Base-by-base conservation (phyloP, 1,140 invertebrate species). In the Scaptomyza montana region DNA sequence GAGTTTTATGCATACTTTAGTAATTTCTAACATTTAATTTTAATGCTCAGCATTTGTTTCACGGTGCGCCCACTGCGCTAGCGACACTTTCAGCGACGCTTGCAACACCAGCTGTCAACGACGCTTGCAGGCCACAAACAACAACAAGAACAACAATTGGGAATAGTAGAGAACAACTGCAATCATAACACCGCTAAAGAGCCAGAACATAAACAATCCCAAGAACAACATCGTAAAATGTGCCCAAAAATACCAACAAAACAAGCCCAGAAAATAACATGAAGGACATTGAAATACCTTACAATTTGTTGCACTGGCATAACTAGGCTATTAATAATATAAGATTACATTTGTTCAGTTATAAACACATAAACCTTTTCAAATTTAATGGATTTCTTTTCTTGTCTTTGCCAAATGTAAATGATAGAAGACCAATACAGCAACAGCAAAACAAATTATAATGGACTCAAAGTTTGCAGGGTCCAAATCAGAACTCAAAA, bases 151-250 rank as follows among this genome's bases (percentile, higher is more conserved):
- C 63, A 68, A 50, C 69, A 77, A 49, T 54, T 59, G 16, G 62
- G 3, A 59, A n/a, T 60, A 53, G 36, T 54, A 33, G 56, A 21
- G 63, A 74, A 69, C 75, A 86, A 86, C 78, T 74, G 78, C 75
- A 86, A 86, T 86, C 82, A 86, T 78, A 86, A 86, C 78, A 86
- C 77, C 82, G 67, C 75, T 87, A 81, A 86, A 81, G 81, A 86
- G 82, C 50, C 81, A 87, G 81, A 86, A 81, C 82, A 75, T 70
- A 86, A 86, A 87, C 71, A 87, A 87, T 51, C 39, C 21, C 53
- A 45, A 41, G 55, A 57, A 51, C 54, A 36, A 39, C 33, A 55
- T 63, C 71, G 53, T 78, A 70, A 75, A 78, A 75, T 55, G 51
- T 47, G 53, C 28, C 46, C 39, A 59, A 50, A 62, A 50, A 51